Evolutionary conservation across 2,797 vertebrate genomes (phyloP), one percentile per base, ranked within the genome.

Genomic region (Anguilla marmorata): DNA sequence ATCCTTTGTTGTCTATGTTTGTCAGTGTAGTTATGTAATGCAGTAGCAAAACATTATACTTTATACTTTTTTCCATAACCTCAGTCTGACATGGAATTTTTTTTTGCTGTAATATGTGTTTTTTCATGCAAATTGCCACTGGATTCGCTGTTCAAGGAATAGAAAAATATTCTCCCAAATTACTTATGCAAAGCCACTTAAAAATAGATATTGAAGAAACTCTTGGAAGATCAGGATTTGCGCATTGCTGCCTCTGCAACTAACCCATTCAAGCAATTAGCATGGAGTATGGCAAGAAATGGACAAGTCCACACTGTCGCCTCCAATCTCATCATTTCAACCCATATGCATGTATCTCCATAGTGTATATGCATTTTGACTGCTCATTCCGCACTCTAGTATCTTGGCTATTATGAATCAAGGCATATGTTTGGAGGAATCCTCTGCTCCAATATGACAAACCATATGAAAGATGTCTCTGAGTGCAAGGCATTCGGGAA

Each of bases 181-280:
- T 4, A 48, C 8, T 80, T 80, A 80, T 48, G 37, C 33, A 48
- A 80, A 37, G 37, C 41, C 1, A 37, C 76, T 80, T 48, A 80
- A 80, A 69, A 80, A 80, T 80, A 80, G 76, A 45, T 37, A 48
- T 80, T 45, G 33, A 41, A 80, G 76, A 4, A 80, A 80, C 16
- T 41, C 76, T 48, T 45, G 41, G 3, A 80, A 45, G 41, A 24
- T 80, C 0, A 8, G 37, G 76, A 80, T 45, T 80, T 45, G 76
- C 48, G 41, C 37, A 45, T 80, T 54, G 27, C 80, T 33, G 80
- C 58, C 72, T 21, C 76, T 83, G 76, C 27, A 54, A 54, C 66
- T 58, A 30, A 84, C 72, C 72, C 30, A 37, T 16, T 88, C 50
- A 2, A 54, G 56, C 45, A 83, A 83, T 83, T 24, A 82, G 76